These are phyloP conservation scores for Cantharis flavilabris DNA, from an alignment of 2,888 invertebrate genomes.

Conservation along the genomic window DNA sequence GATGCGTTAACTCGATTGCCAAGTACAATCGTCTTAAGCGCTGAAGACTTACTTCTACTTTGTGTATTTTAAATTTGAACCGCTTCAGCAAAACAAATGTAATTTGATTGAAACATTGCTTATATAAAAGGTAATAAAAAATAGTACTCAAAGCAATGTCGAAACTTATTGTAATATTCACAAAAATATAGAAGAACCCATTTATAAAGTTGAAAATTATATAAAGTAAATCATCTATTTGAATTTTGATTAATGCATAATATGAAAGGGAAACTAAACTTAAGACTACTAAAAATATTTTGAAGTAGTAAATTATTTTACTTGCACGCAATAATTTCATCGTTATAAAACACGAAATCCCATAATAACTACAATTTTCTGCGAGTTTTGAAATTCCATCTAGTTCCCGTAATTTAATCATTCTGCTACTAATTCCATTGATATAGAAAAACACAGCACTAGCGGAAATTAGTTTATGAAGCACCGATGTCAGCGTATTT, in stretches of 20 bases:
- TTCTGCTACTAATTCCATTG: not conserved
- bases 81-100: not conserved
- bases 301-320: not conserved
- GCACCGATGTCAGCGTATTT: not conserved
- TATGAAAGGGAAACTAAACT: not conserved
- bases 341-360: not conserved
- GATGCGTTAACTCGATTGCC: not conserved
- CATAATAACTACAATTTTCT: not conserved
- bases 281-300: not conserved
- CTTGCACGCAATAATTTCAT: not conserved
- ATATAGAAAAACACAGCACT: not conserved
- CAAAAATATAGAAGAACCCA: not conserved
- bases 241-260: not conserved
- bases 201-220: not conserved
- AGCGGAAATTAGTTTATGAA: not conserved
- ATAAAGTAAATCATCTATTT: not conserved
- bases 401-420: not conserved
- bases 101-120: not conserved
- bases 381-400: not conserved
- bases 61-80: not conserved
- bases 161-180: not conserved
- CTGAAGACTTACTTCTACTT: not conserved
- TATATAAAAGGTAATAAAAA: not conserved
- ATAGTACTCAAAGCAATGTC: not conserved
- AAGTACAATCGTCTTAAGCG: not conserved